Evolutionary conservation across 2,888 invertebrate species (phyloP), one percentile per base, ranked within the genome.

Genomic region (Eucera pruinosa): DNA sequence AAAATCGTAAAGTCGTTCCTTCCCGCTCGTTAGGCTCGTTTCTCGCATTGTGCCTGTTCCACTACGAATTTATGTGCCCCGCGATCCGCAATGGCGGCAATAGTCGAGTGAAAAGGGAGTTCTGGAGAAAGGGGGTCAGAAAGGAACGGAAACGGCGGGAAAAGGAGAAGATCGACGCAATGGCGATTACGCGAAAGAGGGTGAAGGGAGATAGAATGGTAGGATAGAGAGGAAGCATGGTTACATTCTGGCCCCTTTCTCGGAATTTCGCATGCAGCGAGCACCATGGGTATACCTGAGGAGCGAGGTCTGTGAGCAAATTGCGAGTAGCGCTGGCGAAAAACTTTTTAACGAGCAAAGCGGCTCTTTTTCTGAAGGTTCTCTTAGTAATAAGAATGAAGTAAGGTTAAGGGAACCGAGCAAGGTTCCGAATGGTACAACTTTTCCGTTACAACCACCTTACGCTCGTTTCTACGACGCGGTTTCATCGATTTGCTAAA

Each of bases 1-100:
- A 78, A 86, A 75, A 83, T 76, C 70, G 68, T 82, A 68, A 80
- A 70, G 77, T 52, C 55, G 65, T 60, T 62, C 82, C 84, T 86
- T 83, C 86, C 81, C 39, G 84, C 85, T 88, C 85, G 85, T 85
- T 83, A 83, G 80, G 68, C 77, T 81, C 77, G 70, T 88, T 82
- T 81, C 77, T 70, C 69, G 79, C 86, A 87, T 88, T 88, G 87
- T 89, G 78, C 73, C 75, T 72, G 39, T 66, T 81, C 80, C 73
- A 13, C 76, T 77, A 80, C 81, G 86, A 86, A 90, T 90, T 91
- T 91, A 90, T 91, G 89, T 90, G 88, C 80, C 76, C 41, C 15
- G 30, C 13, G 48, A 54, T 43, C 45, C 36, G 30, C 41, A 43
- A 20, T 45, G 54, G 48, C 54, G 72, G 55, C 69, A 62, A 58